Evolutionary conservation across 2,888 invertebrate species (phyloP).

Genomic region (Catotricha subobsoleta): DNA sequence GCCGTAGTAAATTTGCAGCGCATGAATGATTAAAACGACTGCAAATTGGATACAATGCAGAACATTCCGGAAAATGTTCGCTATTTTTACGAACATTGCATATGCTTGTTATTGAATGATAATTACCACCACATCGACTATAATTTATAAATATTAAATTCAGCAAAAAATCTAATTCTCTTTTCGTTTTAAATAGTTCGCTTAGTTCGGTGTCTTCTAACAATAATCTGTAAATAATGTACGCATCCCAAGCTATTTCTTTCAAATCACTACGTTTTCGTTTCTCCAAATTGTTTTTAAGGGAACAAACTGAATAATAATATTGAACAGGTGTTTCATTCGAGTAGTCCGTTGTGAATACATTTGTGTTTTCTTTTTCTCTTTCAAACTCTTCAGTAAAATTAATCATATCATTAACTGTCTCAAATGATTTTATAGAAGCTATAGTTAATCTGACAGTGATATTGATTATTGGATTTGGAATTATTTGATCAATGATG

Average conservation of each 20-base stretch:
- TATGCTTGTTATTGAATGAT: conserved; percentile 36
- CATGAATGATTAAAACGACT: conserved; percentile 81
- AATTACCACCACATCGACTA: too few relatives aligned
- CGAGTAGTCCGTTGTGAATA: conserved; percentile 23
- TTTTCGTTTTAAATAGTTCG: too few relatives aligned
- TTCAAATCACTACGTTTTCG: conserved; percentile 48
- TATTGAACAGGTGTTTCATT: conserved; percentile 23
- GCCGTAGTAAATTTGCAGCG: conserved; percentile 58
- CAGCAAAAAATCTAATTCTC: too few relatives aligned
- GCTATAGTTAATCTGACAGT: conserved; percentile 42
- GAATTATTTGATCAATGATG: conserved; percentile 40
- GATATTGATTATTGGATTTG: conserved; percentile 45
- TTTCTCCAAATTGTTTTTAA: conserved; percentile 48
- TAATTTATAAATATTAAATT: too few relatives aligned
- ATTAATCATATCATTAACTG: conserved; percentile 25
- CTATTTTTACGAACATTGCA: conserved; percentile 24
- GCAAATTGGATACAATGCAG: conserved; percentile 55
- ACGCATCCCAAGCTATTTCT: too few relatives aligned
- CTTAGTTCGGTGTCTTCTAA: too few relatives aligned
- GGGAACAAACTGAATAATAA: conserved; percentile 40
- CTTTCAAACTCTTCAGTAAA: conserved; percentile 23
- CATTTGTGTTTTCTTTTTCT: conserved; percentile 23
- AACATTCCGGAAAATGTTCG: conserved; percentile 27
- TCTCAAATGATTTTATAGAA: conserved; percentile 28
- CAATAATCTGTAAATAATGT: too few relatives aligned